A percentile compares a stretch with the other conserved stretches of the same genome.
Conservation (phyloP, 35 echinoderm and acorn worm genomes). For the Chiridota heheva region DNA sequence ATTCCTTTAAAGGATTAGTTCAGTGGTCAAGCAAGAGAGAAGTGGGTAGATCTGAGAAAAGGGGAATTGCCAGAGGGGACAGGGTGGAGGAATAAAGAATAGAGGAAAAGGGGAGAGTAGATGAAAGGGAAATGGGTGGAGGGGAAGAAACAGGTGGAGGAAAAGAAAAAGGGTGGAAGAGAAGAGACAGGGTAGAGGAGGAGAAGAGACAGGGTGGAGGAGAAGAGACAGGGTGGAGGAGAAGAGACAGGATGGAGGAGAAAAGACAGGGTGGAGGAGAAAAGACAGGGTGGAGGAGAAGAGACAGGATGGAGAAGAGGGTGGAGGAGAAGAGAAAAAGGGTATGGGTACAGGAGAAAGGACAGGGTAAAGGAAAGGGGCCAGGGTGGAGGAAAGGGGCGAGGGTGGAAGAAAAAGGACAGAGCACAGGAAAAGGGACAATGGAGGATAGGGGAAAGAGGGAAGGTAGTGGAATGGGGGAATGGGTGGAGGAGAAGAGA, state of each 20-base stretch:
- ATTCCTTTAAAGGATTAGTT: too few species aligned
- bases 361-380: not conserved
- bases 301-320: not conserved
- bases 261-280: not conserved
- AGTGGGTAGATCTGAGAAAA: too few species aligned
- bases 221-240: too few species aligned
- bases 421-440: not conserved
- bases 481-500: not conserved
- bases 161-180: too few species aligned
- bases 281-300: not conserved
- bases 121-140: too few species aligned
- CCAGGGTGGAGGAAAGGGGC: not conserved
- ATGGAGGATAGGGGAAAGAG: not conserved
- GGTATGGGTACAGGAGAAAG: not conserved
- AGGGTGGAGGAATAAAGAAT: too few species aligned
- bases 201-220: too few species aligned
- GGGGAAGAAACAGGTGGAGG: too few species aligned
- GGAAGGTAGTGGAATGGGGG: not conserved
- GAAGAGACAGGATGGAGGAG: conserved; percentile 5
- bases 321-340: conserved; percentile 1
- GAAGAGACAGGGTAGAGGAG: too few species aligned
- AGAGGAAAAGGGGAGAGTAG: too few species aligned
- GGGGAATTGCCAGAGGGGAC: too few species aligned
- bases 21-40: too few species aligned
- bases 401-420: not conserved